Evolutionary conservation across 2,888 invertebrate species (phyloP), one percentile per base, ranked within the genome.

Genomic region (Luperina testacea): DNA sequence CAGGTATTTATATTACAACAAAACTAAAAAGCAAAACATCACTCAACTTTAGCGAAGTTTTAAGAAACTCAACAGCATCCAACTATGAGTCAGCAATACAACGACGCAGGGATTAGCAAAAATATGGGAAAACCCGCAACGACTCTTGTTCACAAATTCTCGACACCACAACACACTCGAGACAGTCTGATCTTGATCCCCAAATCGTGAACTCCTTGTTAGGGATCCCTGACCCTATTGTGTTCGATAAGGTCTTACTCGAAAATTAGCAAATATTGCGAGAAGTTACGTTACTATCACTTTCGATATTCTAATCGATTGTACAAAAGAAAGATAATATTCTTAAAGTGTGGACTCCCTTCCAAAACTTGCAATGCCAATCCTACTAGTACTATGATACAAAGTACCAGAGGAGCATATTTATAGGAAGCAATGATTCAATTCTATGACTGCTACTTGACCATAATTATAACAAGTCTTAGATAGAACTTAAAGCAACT

Each of bases 171-270:
- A 20, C 3, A 24, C 13, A 7, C 13, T 75, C 27, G 2, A 53
- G 13, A 48, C 38, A 15, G 17, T 13, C 17, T 9, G n/a, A 67
- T 59, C 32, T 45, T 45, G 71, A 72, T 27, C 64, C 53, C 59
- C 48, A 51, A 73, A 84, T 8, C 42, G 48, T 9, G 11, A 42
- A 32, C 57, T 65, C 48, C 53, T 75, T 61, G 51, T 72, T 57
- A 59, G 20, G 27, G 51, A 13, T 63, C 59, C 83, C 74, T 82
- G 82, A 32, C 73, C 53, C 51, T 51, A 84, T 87, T 77, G 67
- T 80, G 64, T 53, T 24, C n/a, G 9, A 32, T 27, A 51, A n/a
- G 59, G 72, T 79, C 69, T 76, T 63, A 79, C 65, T 51, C 74
- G 65, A 83, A 83, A 71, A 63, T 72, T n/a, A 53, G n/a, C 1